Evolutionary conservation across 2,113 vertebrate species (phyloP).

Genomic region (Cricetomys ansorgei): DNA sequence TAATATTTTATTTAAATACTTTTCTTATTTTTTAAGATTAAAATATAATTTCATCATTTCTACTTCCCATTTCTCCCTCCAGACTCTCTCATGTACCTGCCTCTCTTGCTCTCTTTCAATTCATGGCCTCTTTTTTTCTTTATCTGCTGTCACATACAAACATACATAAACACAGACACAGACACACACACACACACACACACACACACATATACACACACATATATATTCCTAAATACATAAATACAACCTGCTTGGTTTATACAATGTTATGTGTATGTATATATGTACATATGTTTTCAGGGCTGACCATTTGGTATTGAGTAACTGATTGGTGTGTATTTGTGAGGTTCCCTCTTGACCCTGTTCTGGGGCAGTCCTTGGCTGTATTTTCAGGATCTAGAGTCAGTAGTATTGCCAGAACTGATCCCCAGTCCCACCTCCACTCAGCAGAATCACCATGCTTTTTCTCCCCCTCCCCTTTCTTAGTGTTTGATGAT

Average conservation of each 20-base stretch:
- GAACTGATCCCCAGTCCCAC: neutral
- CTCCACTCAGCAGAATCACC: neutral
- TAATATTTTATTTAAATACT: neutral
- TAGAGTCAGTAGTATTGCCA: neutral
- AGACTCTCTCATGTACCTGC: too few species aligned
- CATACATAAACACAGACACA: too few species aligned
- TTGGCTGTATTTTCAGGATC: neutral
- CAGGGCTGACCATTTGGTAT: neutral
- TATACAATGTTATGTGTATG: neutral
- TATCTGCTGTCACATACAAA: neutral
- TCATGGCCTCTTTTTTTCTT: neutral
- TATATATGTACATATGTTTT: neutral
- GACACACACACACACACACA: too few species aligned
- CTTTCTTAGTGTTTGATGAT: neutral
- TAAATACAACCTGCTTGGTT: neutral
- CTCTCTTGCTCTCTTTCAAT: neutral
- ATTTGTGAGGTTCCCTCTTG: neutral
- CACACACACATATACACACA: fast-evolving
- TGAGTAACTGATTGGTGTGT: too few species aligned
- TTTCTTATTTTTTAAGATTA: neutral
- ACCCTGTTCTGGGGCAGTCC: neutral
- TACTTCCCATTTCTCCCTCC: neutral
- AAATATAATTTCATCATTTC: neutral
- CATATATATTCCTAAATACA: too few species aligned
- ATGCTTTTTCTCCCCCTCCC: neutral